Evolutionary conservation across 2,797 vertebrate genomes (phyloP), one percentile per base, ranked within the genome.

Genomic region (Alosa sapidissima): DNA sequence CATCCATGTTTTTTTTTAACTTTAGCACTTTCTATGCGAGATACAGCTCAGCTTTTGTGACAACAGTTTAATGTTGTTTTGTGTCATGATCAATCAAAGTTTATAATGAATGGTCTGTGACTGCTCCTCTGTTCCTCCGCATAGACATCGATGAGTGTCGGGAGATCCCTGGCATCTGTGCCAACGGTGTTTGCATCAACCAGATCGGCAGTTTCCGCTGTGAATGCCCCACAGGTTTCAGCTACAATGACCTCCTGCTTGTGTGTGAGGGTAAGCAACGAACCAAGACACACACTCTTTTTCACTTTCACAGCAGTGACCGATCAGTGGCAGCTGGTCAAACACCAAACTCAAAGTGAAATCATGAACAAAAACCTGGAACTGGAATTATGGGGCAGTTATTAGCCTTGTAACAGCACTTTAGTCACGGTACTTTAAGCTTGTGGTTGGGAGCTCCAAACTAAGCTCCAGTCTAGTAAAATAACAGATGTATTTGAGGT

Each of bases 161-260:
- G 0, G 97, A 98, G 94, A 98, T 99, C 85, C 97, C 97, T 0
- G 95, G 96, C 0, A 95, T 99, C 91, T 99, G 97, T 86, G 95
- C 97, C 52, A 95, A 95, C 0, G 97, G 98, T 0, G 93, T 97
- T 83, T 98, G 97, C 89, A 96, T 98, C 94, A 98, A 98, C 93
- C 98, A 98, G 89, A 96, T 97, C 0, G 97, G 98, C 72, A 99
- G 97, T 90, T 99, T 98, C 95, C 96, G 96, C 84, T 99, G 98
- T 41, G 96, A 98, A 93, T 99, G 97, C 86, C 97, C 97, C 9
- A 95, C 95, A 81, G 98, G 97, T 65, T 99, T 99, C 95, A 95
- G 95, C 91, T 98, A 98, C 93, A 97, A 97, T 93, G 95, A 97
- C 90, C 95, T 96, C 86, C 92, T 98, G 83, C 96, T 98, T 87